phyloP scores from a whole-genome alignment of 1,140 invertebrate genomes.

The Lordiphosa collinella region DNA sequence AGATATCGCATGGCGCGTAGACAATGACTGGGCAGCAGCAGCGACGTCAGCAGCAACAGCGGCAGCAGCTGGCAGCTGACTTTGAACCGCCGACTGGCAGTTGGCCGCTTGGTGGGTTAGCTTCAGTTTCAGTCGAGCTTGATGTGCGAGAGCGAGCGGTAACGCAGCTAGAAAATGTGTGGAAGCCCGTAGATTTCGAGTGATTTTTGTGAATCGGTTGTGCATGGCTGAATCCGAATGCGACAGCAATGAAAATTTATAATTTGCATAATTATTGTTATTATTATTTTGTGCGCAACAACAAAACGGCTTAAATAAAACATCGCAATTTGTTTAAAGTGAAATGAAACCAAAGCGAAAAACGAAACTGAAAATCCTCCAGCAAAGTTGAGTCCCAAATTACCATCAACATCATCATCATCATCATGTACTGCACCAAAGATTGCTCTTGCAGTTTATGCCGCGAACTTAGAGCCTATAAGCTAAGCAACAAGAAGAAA shows the following conservation, averaged over 20 bases:
- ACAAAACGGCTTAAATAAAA: background rate
- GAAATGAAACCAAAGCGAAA: constrained; percentile 57
- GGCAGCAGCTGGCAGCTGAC: constrained; percentile 16
- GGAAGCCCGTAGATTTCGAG: constrained; percentile 8
- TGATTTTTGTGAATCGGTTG: constrained; percentile 27
- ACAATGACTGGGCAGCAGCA: constrained; percentile 48
- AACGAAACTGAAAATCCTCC: constrained; percentile 4
- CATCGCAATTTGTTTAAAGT: constrained; percentile 25
- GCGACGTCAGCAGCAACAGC: background rate
- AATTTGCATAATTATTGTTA: constrained; percentile 72
- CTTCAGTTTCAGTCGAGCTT: constrained; percentile 53
- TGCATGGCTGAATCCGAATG: constrained; percentile 37
- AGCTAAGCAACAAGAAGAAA: constrained; percentile 59
- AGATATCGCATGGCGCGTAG: constrained; percentile 36
- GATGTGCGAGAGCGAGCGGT: constrained; percentile 40
- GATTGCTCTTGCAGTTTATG: constrained; percentile 81
- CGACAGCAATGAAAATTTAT: constrained; percentile 65
- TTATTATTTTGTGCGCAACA: constrained; percentile 54
- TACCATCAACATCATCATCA: constrained; percentile 3
- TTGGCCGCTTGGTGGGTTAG: constrained; percentile 25
- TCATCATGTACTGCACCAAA: constrained; percentile 80
- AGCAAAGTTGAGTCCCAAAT: constrained; percentile 7
- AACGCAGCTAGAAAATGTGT: constrained; percentile 7
- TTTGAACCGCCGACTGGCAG: constrained; percentile 32
- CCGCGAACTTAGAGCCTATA: constrained; percentile 79